Conservation (phyloP, 23 tunicate genomes). For the Clavelina lepadiformis region DNA sequence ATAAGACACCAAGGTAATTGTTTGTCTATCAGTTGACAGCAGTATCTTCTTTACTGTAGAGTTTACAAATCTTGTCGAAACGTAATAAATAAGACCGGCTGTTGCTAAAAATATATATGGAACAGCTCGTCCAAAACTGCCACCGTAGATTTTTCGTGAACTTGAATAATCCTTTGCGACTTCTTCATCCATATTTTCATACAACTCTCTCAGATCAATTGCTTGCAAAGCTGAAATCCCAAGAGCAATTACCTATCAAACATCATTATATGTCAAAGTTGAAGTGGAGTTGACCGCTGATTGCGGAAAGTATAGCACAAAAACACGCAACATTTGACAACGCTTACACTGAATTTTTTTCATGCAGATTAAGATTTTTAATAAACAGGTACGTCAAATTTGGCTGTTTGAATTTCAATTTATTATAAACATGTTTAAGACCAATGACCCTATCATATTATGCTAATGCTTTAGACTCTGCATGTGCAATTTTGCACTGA, state of each 20-base stretch:
- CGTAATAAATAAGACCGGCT: not conserved
- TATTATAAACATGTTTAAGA: no score
- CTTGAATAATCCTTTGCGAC: constrained; percentile 1
- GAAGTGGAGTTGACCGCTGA: no score
- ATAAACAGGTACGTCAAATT: no score
- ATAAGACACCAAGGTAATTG: constrained; percentile 19
- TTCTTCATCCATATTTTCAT: not conserved
- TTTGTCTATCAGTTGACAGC: constrained; percentile 17
- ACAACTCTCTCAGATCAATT: not conserved
- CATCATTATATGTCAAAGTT: not conserved
- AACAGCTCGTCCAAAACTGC: not conserved
- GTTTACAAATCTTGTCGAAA: not conserved
- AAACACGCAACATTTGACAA: no score
- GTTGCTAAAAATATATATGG: constrained; percentile 8
- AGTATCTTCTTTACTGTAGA: constrained; percentile 2
- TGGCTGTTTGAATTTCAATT: no score
- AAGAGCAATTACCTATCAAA: constrained; percentile 12
- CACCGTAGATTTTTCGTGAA: not conserved
- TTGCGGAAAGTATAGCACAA: no score
- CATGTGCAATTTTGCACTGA: no score
- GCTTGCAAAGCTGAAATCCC: not conserved
- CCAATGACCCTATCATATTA: no score
- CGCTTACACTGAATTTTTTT: no score
- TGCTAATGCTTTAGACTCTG: no score
- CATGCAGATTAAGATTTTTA: no score